Evolutionary conservation across 2,888 invertebrate species (phyloP).

Genomic region (Gymnocheta viridis): DNA sequence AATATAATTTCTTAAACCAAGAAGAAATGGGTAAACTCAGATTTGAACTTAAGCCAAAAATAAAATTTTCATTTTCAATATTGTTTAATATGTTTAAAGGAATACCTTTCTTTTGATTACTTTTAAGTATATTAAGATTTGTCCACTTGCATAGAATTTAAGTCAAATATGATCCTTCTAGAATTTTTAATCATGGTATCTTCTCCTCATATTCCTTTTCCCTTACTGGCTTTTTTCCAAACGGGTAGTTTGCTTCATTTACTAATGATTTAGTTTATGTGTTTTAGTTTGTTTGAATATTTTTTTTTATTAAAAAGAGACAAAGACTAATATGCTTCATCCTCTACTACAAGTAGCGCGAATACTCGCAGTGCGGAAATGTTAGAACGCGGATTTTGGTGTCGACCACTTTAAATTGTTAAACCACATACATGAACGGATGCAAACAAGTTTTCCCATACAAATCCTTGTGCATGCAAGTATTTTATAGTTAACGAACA

Average conservation of each 20-base stretch:
- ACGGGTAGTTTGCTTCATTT: background rate
- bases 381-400: slow-evolving; percentile 58
- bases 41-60: too few relatives aligned
- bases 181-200: too few relatives aligned
- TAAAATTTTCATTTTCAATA: too few relatives aligned
- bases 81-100: too few relatives aligned
- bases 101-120: too few relatives aligned
- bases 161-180: too few relatives aligned
- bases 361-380: slow-evolving; percentile 43
- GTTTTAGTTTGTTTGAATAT: background rate
- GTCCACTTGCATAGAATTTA: too few relatives aligned
- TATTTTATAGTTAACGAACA: slow-evolving; percentile 20
- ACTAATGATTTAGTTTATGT: slow-evolving; percentile 7
- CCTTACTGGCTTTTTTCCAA: background rate
- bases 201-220: too few relatives aligned
- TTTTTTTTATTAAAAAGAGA: slow-evolving; percentile 36
- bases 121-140: too few relatives aligned
- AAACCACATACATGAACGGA: slow-evolving; percentile 15
- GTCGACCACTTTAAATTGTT: slow-evolving; percentile 65
- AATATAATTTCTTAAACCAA: too few relatives aligned
- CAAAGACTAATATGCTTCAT: slow-evolving; percentile 25
- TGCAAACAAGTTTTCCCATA: slow-evolving; percentile 5
- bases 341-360: background rate
- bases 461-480: background rate
- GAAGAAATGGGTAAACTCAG: too few relatives aligned